A percentile compares a stretch with the other conserved stretches of the same genome.
Conservation (phyloP, 2,888 invertebrate genomes). For the Ormia ochracea region DNA sequence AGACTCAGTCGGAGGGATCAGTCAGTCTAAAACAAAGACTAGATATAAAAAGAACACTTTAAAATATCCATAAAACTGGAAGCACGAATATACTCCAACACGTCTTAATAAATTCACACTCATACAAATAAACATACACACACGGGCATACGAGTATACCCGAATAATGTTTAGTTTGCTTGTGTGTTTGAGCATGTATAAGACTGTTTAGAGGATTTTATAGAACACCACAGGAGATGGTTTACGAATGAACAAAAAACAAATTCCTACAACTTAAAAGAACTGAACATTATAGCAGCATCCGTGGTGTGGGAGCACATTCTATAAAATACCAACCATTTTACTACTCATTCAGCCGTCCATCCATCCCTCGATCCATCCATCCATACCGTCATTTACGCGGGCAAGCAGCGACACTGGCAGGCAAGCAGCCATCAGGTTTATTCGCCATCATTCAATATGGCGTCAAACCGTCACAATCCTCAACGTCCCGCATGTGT, state of each 20-base stretch:
- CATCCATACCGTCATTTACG: background rate
- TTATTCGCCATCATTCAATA: conserved; percentile 68
- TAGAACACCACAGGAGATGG: conserved; percentile 64
- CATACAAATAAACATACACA: background rate
- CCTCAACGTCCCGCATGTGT: conserved; percentile 61
- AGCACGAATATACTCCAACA: conserved; percentile 37
- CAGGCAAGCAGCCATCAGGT: conserved; percentile 28
- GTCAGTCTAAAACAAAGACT: conserved; percentile 1
- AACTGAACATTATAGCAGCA: conserved; percentile 23
- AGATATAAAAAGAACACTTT: conserved; percentile 31
- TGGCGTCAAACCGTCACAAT: conserved; percentile 75
- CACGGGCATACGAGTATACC: no score
- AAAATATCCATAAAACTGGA: conserved; percentile 49
- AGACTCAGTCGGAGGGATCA: background rate
- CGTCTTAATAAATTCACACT: background rate
- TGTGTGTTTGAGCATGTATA: background rate
- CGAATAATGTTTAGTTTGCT: no score
- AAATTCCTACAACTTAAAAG: conserved; percentile 34
- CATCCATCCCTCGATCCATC: background rate
- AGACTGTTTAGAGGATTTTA: conserved; percentile 63
- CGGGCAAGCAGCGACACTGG: conserved; percentile 7
- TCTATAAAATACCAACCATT: conserved; percentile 41
- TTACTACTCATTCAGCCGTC: conserved; percentile 6
- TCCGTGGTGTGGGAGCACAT: conserved; percentile 23
- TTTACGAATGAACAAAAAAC: conserved; percentile 38